Percentiles rank a stretch among this genome's conserved stretches.
These are phyloP conservation scores for Orchesella cincta DNA, from an alignment of 1,140 invertebrate genomes.

Conservation along the genomic window DNA sequence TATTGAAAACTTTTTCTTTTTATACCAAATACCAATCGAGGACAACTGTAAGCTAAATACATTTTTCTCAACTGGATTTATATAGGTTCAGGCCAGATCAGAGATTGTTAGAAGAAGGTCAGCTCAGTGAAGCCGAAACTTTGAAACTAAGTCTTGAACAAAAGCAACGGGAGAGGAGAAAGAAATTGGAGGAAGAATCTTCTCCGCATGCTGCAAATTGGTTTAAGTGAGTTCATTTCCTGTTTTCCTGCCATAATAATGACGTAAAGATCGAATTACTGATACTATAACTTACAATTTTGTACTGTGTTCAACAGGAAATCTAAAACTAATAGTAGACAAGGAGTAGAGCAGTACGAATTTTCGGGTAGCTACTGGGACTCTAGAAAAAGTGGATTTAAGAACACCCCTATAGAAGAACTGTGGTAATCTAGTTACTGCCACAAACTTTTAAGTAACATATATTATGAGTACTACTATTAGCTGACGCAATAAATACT, in stretches of 20 bases:
- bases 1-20: neutral
- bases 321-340: slow-evolving; percentile 53
- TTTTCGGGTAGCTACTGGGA: slow-evolving; percentile 67
- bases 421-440: slow-evolving; percentile 57
- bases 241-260: neutral
- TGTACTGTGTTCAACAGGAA: slow-evolving; percentile 37
- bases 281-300: neutral
- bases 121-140: slow-evolving; percentile 70
- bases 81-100: slow-evolving; percentile 64
- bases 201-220: slow-evolving; percentile 62
- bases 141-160: slow-evolving; percentile 71
- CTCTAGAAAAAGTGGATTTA: slow-evolving; percentile 62
- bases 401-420: slow-evolving; percentile 60
- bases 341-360: slow-evolving; percentile 65
- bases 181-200: slow-evolving; percentile 63
- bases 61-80: neutral
- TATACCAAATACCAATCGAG: neutral
- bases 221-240: slow-evolving; percentile 64
- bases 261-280: neutral
- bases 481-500: neutral
- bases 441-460: neutral
- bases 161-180: slow-evolving; percentile 68
- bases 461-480: neutral
- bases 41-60: neutral
- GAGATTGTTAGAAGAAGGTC: slow-evolving; percentile 71